These are phyloP conservation scores for Lymantria monacha DNA, from an alignment of 2,888 invertebrate genomes.

Conservation along the genomic window DNA sequence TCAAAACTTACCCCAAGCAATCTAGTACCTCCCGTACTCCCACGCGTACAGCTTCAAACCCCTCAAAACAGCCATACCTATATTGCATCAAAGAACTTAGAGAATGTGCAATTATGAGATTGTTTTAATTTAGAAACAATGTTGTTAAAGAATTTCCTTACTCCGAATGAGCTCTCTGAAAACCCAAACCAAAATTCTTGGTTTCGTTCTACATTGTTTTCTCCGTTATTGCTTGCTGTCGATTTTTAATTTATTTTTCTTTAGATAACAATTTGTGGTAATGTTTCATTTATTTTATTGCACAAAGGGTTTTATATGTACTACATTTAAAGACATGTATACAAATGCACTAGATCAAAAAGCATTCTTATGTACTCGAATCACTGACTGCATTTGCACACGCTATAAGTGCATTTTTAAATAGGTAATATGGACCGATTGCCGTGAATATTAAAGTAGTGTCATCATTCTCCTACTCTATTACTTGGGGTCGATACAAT, in stretches of 20 bases:
- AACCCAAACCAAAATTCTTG: conserved; percentile 78
- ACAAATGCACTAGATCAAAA: no score
- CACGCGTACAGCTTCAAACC: conserved; percentile 11
- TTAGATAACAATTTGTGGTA: conserved; percentile 28
- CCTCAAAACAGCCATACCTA: conserved; percentile 48
- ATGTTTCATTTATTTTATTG: conserved; percentile 12
- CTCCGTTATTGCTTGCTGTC: conserved; percentile 63
- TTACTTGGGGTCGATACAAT: no score
- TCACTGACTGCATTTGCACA: no score
- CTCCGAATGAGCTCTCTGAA: conserved; percentile 65
- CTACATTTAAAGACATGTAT: no score
- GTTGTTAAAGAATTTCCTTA: conserved; percentile 76
- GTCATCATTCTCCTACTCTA: no score
- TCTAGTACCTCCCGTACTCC: conserved; percentile 33
- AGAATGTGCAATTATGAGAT: conserved; percentile 82
- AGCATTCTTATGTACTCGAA: no score
- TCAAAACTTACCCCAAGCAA: conserved; percentile 67
- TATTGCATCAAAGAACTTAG: conserved; percentile 78
- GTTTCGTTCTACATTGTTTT: conserved; percentile 74
- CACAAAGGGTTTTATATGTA: not conserved
- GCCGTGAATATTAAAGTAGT: no score
- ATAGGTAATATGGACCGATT: no score
- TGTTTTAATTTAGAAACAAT: conserved; percentile 82
- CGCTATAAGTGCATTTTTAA: no score
- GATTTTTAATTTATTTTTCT: conserved; percentile 57